A percentile compares a stretch with the other conserved stretches of the same genome.
phyloP scores from a whole-genome alignment of 2,888 invertebrate species.

The Zele albiditarsus region DNA sequence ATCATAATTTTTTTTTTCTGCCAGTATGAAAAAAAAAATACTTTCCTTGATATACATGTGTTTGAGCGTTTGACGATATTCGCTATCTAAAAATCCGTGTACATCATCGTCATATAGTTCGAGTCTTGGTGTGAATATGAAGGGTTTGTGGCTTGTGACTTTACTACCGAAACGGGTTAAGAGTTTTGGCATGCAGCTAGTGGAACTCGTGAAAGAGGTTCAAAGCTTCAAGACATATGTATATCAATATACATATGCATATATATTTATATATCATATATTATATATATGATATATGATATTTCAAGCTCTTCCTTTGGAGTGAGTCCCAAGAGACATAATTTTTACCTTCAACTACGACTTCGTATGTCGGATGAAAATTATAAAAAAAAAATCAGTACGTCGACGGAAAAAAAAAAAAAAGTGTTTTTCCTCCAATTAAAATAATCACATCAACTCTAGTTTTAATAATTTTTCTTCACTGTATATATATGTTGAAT shows the following conservation, averaged over 20 bases:
- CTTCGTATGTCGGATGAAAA: neutral
- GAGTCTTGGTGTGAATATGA: slow-evolving; percentile 39
- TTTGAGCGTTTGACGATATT: neutral
- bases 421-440: neutral
- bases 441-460: neutral
- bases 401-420: neutral
- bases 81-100: slow-evolving; percentile 49
- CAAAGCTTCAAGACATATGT: slow-evolving; percentile 46
- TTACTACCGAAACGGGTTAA: slow-evolving; percentile 63
- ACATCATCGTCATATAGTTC: slow-evolving; percentile 62
- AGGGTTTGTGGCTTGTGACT: slow-evolving; percentile 41
- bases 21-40: neutral
- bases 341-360: slow-evolving; percentile 22
- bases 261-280: neutral
- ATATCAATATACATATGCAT: slow-evolving; percentile 16
- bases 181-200: slow-evolving; percentile 51
- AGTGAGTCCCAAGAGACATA: slow-evolving; percentile 32
- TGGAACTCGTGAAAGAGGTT: slow-evolving; percentile 56
- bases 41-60: neutral
- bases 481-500: too few relatives aligned
- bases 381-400: neutral
- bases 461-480: neutral
- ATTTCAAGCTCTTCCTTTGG: neutral
- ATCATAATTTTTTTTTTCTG: neutral
- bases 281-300: neutral